phyloP scores from a whole-genome alignment of 2,888 invertebrate species.

The Coelogynopora nodosa region DNA sequence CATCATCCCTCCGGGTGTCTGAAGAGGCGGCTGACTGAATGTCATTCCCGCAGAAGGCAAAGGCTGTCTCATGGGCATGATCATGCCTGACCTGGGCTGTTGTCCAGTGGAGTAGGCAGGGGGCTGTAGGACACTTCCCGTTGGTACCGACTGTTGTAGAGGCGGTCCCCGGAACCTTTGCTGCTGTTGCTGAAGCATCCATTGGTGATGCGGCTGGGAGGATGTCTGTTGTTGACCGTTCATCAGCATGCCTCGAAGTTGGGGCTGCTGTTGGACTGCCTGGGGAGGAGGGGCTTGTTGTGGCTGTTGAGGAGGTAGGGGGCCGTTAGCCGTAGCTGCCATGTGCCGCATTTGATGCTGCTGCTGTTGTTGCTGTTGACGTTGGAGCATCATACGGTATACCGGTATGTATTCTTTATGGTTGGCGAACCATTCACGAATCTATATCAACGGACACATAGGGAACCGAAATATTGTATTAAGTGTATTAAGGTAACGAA shows the following conservation, averaged over 20 bases:
- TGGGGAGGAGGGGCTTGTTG: neutral
- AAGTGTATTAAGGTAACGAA: too few species aligned
- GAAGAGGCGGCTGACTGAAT: neutral
- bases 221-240: neutral
- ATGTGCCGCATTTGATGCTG: conserved; percentile 7
- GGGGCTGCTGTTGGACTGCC: neutral
- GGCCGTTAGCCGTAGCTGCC: neutral
- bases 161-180: neutral
- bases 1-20: neutral
- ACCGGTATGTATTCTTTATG: neutral
- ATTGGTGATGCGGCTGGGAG: neutral
- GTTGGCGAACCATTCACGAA: neutral
- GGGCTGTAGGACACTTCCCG: neutral
- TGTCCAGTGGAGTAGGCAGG: neutral
- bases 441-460: neutral
- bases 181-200: conserved; percentile 1
- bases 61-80: neutral
- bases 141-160: neutral
- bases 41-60: conserved; percentile 13
- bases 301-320: neutral
- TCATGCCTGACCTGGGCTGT: neutral
- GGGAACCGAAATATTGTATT: neutral
- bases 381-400: neutral
- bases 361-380: neutral
- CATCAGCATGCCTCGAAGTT: neutral